Evolutionary conservation across 2,113 vertebrate genomes (phyloP), one percentile per base, ranked within the genome.

Genomic region (Peromyscus californicus): DNA sequence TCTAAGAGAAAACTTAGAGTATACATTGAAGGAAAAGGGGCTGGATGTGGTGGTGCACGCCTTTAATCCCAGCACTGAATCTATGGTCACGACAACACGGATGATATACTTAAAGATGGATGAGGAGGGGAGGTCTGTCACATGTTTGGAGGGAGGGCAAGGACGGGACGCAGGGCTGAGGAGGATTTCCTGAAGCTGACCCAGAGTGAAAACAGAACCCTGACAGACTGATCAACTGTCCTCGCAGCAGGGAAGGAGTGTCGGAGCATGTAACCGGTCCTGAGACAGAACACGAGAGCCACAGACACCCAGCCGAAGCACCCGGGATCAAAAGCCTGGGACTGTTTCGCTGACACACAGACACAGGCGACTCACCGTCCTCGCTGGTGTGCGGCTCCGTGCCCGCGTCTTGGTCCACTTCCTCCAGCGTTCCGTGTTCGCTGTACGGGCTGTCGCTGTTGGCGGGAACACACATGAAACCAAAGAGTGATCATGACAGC

Each of bases 351-450:
- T 51, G 51, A 51, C 51, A 51, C 10, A 51, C 51, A 51, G 10
- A 51, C 51, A 51, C 51, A 51, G 51, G 51, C 51, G 8, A 98
- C 99, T 80, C 98, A 99, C 99, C 99, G 0, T 99, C 99, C 86
- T 99, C 99, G 65, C 99, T 99, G 98, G 99, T 99, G 97, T 99
- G 99, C 1, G 99, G 99, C 98, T 99, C 99, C 8, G 99, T 99
- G 4, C 99, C 99, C 10, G 99, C 99, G 4, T 99, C 99, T 31
- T 99, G 99, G 97, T 99, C 99, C 45, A 99, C 99, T 93, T 99
- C 99, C 96, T 99, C 99, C 97, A 99, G 95, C 0, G 99, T 99
- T 91, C 99, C 99, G 4, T 99, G 99, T 93, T 99, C 99, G 42
- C 99, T 99, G 97, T 99, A 99, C 0, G 99, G 99, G 97, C 99